Base-by-base conservation (phyloP, 2,113 vertebrate genomes). In the Campylorhamphus procurvoides region DNA sequence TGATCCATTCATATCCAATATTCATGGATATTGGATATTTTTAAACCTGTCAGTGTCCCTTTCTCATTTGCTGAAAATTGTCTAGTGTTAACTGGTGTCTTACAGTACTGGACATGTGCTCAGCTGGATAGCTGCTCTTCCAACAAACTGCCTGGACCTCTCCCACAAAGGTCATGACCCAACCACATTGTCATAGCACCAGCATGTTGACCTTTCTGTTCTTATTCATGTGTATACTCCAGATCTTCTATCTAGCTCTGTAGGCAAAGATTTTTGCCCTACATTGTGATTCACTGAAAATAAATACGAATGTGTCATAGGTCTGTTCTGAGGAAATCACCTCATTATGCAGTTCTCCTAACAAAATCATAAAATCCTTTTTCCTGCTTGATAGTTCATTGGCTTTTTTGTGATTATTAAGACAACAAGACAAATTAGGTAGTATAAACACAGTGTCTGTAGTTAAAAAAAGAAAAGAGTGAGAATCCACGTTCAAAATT, bases 201-300 rank as follows among this genome's bases (percentile, higher is more conserved):
- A 80, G 11, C 20, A 35, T 16, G 25, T 19, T 77, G 52, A 89
- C 28, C 18, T 74, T 91, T 80, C 42, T 72, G 14, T 66, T 4
- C 14, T 87, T 56, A 39, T 35, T 89, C 69, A 47, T 15, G 2
- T 62, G 5, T 74, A 14, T 66, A 50, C 59, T 52, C 35, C 24
- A 87, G 19, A 60, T 77, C 14, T 56, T 35, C 33, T 42, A 7
- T 55, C 29, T 16, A 16, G 7, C 63, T 82, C 67, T 60, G 46
- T 53, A 15, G 16, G 74, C 49, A 62, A 64, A 73, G 22, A 63
- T 81, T 97, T 75, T 93, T 79, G 17, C 40, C 44, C 28, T 47
- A 27, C 6, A 29, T 25, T 17, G 25, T 90, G 78, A 95, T 82
- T 96, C 90, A 93, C n/a, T 87, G 62, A 82, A 91, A 83, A 84